Percentiles rank a stretch among this genome's conserved stretches.
Evolutionary conservation across 2,888 invertebrate genomes (phyloP).

Genomic region (Cephus pygmeus): DNA sequence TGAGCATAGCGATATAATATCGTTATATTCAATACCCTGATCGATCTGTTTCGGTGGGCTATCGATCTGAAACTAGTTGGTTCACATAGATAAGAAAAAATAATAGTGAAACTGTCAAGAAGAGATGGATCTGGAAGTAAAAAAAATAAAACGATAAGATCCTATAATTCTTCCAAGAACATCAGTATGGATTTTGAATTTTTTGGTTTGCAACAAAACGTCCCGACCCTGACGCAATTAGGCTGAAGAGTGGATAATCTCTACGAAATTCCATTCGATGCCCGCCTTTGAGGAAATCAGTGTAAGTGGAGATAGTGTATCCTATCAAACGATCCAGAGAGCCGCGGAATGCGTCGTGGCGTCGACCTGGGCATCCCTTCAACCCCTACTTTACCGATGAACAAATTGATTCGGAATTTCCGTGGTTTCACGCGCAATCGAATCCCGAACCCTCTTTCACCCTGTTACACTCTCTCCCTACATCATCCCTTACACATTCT

Average conservation of each 20-base stretch:
- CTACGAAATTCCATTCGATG: constrained; percentile 48
- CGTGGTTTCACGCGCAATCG: constrained; percentile 50
- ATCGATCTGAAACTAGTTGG: too few species aligned
- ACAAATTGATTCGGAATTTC: constrained; percentile 60
- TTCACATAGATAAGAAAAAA: too few species aligned
- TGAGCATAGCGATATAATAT: too few species aligned
- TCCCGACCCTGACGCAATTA: constrained; percentile 40
- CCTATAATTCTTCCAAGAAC: background rate
- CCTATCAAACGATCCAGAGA: constrained; percentile 55
- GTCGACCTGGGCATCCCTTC: background rate
- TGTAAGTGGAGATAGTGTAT: constrained; percentile 45
- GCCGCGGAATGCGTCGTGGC: constrained; percentile 45
- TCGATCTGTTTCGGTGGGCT: too few species aligned
- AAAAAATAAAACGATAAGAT: background rate
- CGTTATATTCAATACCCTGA: too few species aligned
- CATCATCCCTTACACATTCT: background rate
- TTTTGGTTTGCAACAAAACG: background rate
- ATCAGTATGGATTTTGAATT: background rate
- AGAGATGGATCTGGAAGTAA: background rate
- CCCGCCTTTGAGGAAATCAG: background rate
- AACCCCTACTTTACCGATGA: constrained; percentile 39
- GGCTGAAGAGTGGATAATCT: constrained; percentile 32
- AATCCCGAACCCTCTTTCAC: constrained; percentile 17
- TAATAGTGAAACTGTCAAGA: too few species aligned
- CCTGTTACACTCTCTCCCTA: background rate